Evolutionary conservation across 2,797 vertebrate species (phyloP), one percentile per base, ranked within the genome.

Genomic region (Chromis chromis): DNA sequence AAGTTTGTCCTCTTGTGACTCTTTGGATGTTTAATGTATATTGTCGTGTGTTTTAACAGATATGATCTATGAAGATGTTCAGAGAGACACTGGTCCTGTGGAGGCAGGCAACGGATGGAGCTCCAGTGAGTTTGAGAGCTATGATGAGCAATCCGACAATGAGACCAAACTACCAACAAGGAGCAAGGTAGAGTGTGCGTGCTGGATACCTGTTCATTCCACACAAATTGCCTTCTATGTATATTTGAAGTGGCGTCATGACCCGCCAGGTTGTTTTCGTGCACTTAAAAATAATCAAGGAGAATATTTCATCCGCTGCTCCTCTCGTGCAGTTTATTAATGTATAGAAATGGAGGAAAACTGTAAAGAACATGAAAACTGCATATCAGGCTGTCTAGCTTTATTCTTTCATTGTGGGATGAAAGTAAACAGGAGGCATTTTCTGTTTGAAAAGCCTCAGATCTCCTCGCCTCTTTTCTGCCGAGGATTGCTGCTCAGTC

Each of bases 61-160:
- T 80, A 93, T 96, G 89, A 95, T 96, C 70, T 96, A 95, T 0
- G 96, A 98, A 86, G 96, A 97, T 6, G 94, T 96, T 28, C 94
- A 93, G 75, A 94, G 89, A 1, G 92, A 93, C 0, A 86, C 82
- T 0, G 86, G 63, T 0, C 89, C 85, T 4, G 40, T 28, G 44
- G 82, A 65, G 14, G 90, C 92, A 1, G 94, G 95, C 86, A 96
- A 97, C 62, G 96, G 95, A 57, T 98, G 97, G 97, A 99, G 97
- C 94, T 98, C 98, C 92, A 99, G 98, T 0, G 97, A 99, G 88
- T 99, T 99, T 0, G 98, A 99, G 91, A 98, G 97, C 93, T 98
- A 98, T 65, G 97, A 97, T 0, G 98, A 99, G 72, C 96, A 96
- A 64, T 99, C 97, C 0, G 97, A 95, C 13, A 95, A 93, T 6